A percentile compares a stretch with the other conserved stretches of the same genome.
Conservation (phyloP, 2,888 invertebrate genomes). For the Parnassius apollo region DNA sequence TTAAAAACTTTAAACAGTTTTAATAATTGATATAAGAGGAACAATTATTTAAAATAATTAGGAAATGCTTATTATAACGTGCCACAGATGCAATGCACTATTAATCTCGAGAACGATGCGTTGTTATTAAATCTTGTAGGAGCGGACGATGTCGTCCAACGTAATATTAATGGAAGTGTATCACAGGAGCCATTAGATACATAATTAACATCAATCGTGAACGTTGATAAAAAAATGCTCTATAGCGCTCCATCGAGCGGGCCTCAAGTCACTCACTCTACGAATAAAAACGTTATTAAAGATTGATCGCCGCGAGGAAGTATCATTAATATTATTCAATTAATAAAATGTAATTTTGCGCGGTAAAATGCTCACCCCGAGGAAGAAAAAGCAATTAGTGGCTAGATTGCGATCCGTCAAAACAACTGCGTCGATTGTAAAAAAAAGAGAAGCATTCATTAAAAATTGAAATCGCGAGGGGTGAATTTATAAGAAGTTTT, state of each 20-base stretch:
- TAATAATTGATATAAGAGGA: too few species aligned
- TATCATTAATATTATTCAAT: slow-evolving; percentile 82
- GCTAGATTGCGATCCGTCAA: slow-evolving; percentile 81
- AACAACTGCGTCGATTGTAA: slow-evolving; percentile 75
- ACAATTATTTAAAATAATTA: too few species aligned
- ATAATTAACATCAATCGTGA: slow-evolving; percentile 75
- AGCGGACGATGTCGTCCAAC: slow-evolving; percentile 67
- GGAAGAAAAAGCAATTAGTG: slow-evolving; percentile 81
- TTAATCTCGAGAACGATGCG: slow-evolving; percentile 66
- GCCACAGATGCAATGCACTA: slow-evolving; percentile 73
- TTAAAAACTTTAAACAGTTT: too few species aligned
- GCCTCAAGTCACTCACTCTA: slow-evolving; percentile 64
- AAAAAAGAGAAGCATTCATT: slow-evolving; percentile 78
- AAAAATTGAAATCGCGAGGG: slow-evolving; percentile 78
- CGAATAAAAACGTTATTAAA: slow-evolving; percentile 79
- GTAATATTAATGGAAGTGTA: slow-evolving; percentile 80
- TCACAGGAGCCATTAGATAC: slow-evolving; percentile 79
- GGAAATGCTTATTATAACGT: slow-evolving; percentile 63
- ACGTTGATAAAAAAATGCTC: slow-evolving; percentile 55
- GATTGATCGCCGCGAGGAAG: slow-evolving; percentile 76
- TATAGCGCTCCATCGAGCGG: slow-evolving; percentile 50
- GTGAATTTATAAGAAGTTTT: slow-evolving; percentile 79
- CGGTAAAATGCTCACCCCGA: slow-evolving; percentile 72
- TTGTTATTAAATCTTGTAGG: slow-evolving; percentile 74
- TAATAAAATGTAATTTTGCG: slow-evolving; percentile 80